phyloP scores from a whole-genome alignment of 2,113 vertebrate genomes.

The Nanorana parkeri region DNA sequence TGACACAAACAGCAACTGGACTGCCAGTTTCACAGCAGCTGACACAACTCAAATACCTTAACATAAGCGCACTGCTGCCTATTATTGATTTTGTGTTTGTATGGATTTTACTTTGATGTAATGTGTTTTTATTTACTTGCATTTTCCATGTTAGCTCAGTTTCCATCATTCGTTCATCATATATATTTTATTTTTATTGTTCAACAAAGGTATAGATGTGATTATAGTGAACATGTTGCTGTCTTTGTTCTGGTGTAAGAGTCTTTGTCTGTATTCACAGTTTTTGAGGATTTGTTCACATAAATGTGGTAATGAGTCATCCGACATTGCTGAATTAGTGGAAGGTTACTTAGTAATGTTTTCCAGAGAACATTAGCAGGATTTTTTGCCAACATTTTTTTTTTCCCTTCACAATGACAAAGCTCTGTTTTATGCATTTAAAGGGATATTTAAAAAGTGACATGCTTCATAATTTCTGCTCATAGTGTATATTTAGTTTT shows the following conservation, averaged over 20 bases:
- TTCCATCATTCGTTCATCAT: too few relatives aligned
- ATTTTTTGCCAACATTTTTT: constrained; percentile 31
- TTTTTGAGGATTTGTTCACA: constrained; percentile 47
- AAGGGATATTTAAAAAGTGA: constrained; percentile 19
- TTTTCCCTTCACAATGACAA: constrained; percentile 21
- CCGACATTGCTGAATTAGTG: constrained; percentile 50
- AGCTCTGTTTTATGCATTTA: constrained; percentile 38
- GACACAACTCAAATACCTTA: too few relatives aligned
- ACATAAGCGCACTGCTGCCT: too few relatives aligned
- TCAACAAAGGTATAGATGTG: not conserved
- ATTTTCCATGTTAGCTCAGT: too few relatives aligned
- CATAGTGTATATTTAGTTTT: not conserved
- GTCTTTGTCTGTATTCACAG: constrained; percentile 17
- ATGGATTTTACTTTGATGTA: too few relatives aligned
- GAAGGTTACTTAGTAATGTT: constrained; percentile 54
- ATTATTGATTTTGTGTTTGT: too few relatives aligned
- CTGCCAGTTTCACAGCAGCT: too few relatives aligned
- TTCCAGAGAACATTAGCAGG: constrained; percentile 45
- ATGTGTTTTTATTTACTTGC: too few relatives aligned
- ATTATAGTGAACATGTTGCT: not conserved
- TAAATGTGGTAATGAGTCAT: constrained; percentile 55
- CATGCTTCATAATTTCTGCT: constrained; percentile 7
- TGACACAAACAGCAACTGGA: too few relatives aligned
- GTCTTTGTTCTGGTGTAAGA: constrained; percentile 42
- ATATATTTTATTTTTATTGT: too few relatives aligned